Evolutionary conservation across 2,888 invertebrate species (phyloP).

Genomic region (Hypselothyrea guttata): DNA sequence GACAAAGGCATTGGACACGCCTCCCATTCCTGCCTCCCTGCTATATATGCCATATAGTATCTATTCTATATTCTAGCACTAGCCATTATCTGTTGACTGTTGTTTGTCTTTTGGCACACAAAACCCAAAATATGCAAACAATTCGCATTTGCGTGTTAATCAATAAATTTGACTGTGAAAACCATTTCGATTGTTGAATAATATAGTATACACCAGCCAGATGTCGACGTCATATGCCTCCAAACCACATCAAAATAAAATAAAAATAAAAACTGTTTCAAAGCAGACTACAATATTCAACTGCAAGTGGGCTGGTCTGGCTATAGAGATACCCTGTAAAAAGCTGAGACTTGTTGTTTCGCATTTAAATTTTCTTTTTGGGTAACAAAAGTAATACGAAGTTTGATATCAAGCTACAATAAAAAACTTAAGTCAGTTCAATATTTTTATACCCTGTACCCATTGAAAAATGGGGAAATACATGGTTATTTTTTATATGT

Average conservation of each 20-base stretch:
- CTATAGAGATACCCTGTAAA: constrained; percentile 26
- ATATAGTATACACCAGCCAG: no score
- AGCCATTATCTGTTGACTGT: constrained; percentile 34
- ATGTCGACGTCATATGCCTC: constrained; percentile 39
- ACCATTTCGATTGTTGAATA: constrained; percentile 74
- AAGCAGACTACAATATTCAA: constrained; percentile 24
- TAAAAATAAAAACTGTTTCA: constrained; percentile 20
- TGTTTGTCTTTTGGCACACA: constrained; percentile 55
- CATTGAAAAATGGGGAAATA: no score
- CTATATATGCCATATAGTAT: no score
- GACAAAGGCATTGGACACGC: constrained; percentile 47
- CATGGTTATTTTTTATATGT: no score
- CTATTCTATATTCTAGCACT: no score
- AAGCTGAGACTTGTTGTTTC: no score
- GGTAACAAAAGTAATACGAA: no score
- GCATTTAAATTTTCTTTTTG: no score
- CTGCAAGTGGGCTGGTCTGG: constrained; percentile 8
- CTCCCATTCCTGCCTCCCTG: constrained; percentile 31
- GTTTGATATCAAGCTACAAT: no score
- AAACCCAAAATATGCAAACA: constrained; percentile 73
- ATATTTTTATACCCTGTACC: no score
- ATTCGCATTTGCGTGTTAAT: constrained; percentile 77
- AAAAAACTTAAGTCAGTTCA: no score
- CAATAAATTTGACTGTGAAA: constrained; percentile 77
- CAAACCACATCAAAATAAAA: constrained; percentile 8